Base-by-base conservation (phyloP, 2,797 vertebrate species). In the Hoplostethus atlanticus region DNA sequence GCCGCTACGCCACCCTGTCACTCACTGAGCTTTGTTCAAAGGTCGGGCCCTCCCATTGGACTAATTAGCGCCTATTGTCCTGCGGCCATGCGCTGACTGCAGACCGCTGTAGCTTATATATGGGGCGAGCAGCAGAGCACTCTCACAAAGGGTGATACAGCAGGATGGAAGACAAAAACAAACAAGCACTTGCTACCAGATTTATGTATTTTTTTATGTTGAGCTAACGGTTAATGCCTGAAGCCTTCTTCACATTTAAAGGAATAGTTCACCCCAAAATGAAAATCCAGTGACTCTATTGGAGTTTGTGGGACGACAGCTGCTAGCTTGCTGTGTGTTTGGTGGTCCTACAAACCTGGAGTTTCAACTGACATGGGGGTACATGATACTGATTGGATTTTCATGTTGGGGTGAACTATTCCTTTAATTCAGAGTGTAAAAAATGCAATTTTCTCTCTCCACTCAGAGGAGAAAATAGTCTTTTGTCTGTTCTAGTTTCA, bases 21-120 rank as follows among this genome's bases (percentile, higher is more conserved):
- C 64, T 83, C 73, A 78, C 50, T 63, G 28, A 64, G 73, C 83
- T 90, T 90, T 91, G 88, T 92, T 88, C 75, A 72, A 57, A 64
- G 77, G 78, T 82, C 83, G 86, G 16, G 60, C 58, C 79, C 67
- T 79, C 76, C 63, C 54, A 82, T 85, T 61, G 68, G 56, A 84
- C 75, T 83, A 89, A 91, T 92, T 91, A 92, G 68, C 76, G 71
- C 76, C 79, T 63, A 85, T 85, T 92, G 85, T 91, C 71, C 69
- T 30, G 46, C 25, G 70, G 74, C 61, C 67, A 16, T 72, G 59
- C 53, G 42, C 25, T 81, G 79, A 79, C 57, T 66, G 85, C 62
- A 64, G 73, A 70, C 57, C 17, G 52, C 30, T 76, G 48, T 38
- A 54, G 13, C 64, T 64, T 71, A 34, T 21, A 57, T 16, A 25